phyloP scores from a whole-genome alignment of 2,113 vertebrate species.

The Phainopepla nitens region DNA sequence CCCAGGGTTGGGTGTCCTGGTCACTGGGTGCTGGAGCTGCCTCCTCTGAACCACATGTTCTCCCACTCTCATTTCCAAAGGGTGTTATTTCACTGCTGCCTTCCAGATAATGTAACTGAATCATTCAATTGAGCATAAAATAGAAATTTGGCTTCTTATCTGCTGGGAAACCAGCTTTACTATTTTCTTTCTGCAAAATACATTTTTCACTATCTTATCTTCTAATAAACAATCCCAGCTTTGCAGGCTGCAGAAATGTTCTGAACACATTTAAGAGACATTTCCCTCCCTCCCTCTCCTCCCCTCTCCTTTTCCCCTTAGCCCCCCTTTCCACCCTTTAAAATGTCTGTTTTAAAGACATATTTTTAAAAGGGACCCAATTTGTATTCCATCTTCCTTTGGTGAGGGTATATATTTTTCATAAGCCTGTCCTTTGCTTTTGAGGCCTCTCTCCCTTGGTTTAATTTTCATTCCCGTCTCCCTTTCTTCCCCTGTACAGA shows the following conservation, averaged over 20 bases:
- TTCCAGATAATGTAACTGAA: constrained; percentile 79
- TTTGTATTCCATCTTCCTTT: constrained; percentile 72
- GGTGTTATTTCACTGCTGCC: constrained; percentile 77
- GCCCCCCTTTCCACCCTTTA: constrained; percentile 26
- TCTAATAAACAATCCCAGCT: constrained; percentile 81
- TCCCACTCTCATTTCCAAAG: constrained; percentile 60
- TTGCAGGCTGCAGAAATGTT: constrained; percentile 69
- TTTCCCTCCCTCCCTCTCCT: neutral
- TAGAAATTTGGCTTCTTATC: constrained; percentile 84
- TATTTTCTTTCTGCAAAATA: constrained; percentile 82
- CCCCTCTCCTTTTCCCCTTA: neutral
- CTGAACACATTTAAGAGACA: constrained; percentile 75
- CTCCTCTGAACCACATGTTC: neutral
- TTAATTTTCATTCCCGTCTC: constrained; percentile 25
- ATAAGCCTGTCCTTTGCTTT: constrained; percentile 37
- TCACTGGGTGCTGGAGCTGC: neutral
- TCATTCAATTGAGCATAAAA: constrained; percentile 83
- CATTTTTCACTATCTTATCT: constrained; percentile 86
- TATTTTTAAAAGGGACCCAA: constrained; percentile 59
- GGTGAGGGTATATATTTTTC: constrained; percentile 68
- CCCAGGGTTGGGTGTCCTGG: neutral
- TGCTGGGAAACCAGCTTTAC: constrained; percentile 77
- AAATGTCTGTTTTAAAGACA: constrained; percentile 69
- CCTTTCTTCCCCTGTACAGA: neutral
- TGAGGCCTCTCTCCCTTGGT: neutral